These are phyloP conservation scores for Hystrix brachyura DNA, from an alignment of 2,113 vertebrate species.

Conservation along the genomic window DNA sequence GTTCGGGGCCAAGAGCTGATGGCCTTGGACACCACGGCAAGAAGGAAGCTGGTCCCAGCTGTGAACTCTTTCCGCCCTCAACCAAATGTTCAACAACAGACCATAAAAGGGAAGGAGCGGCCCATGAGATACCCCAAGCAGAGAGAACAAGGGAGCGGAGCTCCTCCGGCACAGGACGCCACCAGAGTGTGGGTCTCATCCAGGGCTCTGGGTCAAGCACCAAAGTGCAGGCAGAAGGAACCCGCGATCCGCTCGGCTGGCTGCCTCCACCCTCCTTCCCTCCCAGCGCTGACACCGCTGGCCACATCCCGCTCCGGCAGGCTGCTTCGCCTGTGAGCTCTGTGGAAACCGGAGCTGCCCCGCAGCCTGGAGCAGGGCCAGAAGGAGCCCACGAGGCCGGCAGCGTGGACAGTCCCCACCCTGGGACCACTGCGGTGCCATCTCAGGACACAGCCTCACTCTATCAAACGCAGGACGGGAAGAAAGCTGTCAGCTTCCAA, in stretches of 20 bases:
- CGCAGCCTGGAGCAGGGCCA: neutral
- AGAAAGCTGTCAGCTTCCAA: neutral
- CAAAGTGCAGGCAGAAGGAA: neutral
- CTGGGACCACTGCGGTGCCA: accelerated
- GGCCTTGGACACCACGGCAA: neutral
- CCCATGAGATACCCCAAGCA: neutral
- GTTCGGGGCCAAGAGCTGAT: accelerated
- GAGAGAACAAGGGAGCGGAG: too few species aligned
- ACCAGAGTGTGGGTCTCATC: accelerated
- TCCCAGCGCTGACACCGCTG: neutral
- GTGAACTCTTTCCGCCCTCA: neutral
- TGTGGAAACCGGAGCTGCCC: neutral
- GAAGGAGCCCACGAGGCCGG: accelerated
- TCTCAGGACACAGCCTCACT: neutral
- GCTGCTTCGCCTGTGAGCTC: neutral
- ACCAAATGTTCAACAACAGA: neutral
- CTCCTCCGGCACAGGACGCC: neutral
- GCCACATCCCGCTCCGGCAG: neutral
- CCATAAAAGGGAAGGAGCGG: neutral
- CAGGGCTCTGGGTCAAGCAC: neutral
- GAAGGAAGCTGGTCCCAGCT: conserved; percentile 26
- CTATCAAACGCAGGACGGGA: neutral
- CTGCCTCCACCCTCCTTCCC: neutral
- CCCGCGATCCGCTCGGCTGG: accelerated
- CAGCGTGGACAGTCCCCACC: neutral